These are phyloP conservation scores for Mesitornis unicolor DNA, from an alignment of 2,113 vertebrate species.

Conservation along the genomic window DNA sequence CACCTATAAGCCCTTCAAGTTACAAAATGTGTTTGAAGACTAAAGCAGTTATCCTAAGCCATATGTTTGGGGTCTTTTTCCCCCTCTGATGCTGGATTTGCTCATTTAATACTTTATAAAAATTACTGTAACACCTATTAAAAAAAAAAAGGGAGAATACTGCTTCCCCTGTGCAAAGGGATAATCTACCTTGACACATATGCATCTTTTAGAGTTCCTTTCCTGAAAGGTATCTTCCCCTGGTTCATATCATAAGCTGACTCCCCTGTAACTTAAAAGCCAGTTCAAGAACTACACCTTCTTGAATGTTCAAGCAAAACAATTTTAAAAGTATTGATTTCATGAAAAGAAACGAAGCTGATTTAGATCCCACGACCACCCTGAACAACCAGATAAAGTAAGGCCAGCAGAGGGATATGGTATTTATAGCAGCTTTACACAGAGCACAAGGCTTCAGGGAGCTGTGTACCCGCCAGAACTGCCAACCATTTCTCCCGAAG, in stretches of 20 bases:
- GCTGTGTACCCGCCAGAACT: background rate
- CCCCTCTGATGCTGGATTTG: background rate
- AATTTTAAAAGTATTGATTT: background rate
- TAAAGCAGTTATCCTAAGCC: background rate
- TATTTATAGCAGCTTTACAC: constrained; percentile 33
- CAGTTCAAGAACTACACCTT: background rate
- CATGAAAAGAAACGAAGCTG: background rate
- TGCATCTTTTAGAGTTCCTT: background rate
- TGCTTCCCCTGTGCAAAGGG: background rate
- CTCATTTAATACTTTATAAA: background rate
- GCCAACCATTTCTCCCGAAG: background rate
- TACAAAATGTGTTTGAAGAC: background rate
- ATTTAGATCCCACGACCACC: background rate
- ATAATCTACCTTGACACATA: background rate
- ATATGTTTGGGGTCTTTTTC: too few species aligned
- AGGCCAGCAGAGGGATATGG: background rate
- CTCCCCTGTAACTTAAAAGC: background rate
- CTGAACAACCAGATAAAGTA: background rate
- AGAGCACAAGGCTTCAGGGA: background rate
- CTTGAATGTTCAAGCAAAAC: background rate
- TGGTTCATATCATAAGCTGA: background rate
- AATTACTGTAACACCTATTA: background rate
- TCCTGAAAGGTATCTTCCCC: background rate
- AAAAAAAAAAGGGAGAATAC: background rate
- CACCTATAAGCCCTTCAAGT: background rate